Base-by-base conservation (phyloP, 2,113 vertebrate genomes). In the Siniperca knerii region DNA sequence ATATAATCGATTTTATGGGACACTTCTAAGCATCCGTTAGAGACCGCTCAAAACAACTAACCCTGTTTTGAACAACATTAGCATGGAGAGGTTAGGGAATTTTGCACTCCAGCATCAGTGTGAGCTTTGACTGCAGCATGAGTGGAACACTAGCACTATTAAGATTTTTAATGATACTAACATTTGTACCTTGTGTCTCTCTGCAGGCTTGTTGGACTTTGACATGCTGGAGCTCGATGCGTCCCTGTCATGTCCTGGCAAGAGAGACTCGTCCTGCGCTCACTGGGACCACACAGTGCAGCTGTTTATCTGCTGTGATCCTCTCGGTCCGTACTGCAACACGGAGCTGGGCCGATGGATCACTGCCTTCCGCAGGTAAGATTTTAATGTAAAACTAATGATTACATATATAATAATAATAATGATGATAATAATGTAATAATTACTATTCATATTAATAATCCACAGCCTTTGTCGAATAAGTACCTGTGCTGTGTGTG, bases 231-330 rank as follows among this genome's bases (percentile, higher is more conserved):
- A 96, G 93, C 87, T 97, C 50, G 96, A 97, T 0, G 92, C 87
- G 3, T 91, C 95, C 0, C 91, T 97, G 89, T 96, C 94, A 11
- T 96, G 96, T 89, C 96, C 96, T 0, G 87, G 93, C 23, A 77
- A 67, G 52, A 89, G 95, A 64, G 96, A 97, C 81, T 88, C 73
- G 40, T 94, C 94, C 3, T 97, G 96, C 35, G 92, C 96, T 58
- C 91, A 86, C 57, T 97, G 96, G 96, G 96, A 97, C 76, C 96
- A 96, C 93, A 96, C 94, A 0, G 95, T 96, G 73, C 95, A 96
- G 92, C 94, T 97, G 81, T 92, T 91, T 0, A 81, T 96, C 25
- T 97, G 96, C 92, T 97, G 96, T 37, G 78, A 94, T 40, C 83
- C 3, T 0, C 78, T 54, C 3, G 82, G 95, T 4, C 81, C 87